These are phyloP conservation scores for Embiotoca jacksoni DNA, from an alignment of 2,113 vertebrate genomes.

Conservation along the genomic window DNA sequence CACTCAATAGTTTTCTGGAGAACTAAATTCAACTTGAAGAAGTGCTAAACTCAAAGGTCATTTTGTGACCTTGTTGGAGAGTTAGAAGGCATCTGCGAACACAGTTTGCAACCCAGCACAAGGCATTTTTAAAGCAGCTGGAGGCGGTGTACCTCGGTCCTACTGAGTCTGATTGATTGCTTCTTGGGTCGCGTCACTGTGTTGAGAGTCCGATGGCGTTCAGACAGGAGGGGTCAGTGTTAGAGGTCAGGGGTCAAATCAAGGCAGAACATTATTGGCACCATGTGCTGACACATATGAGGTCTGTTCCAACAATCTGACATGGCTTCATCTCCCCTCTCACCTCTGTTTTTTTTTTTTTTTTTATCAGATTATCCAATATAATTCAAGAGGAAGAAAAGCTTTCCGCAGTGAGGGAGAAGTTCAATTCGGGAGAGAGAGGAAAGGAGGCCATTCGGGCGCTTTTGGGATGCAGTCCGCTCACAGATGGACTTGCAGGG, in stretches of 20 bases:
- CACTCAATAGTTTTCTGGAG: not conserved
- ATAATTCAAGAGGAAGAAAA: not conserved
- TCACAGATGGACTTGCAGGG: constrained; percentile 66
- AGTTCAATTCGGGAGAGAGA: constrained; percentile 32
- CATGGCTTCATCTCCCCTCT: constrained; percentile 66
- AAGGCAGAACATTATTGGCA: constrained; percentile 70
- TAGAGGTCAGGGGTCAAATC: constrained; percentile 71
- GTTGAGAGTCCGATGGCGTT: constrained; percentile 67
- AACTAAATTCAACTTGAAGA: constrained; percentile 79
- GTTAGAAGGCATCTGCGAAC: constrained; percentile 65
- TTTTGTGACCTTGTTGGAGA: constrained; percentile 28
- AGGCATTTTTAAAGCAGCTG: constrained; percentile 23
- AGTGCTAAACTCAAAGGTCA: constrained; percentile 61
- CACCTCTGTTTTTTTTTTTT: not conserved
- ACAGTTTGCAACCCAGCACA: constrained; percentile 71
- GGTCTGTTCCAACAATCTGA: constrained; percentile 45
- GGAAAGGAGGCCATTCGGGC: constrained; percentile 73
- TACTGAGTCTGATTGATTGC: constrained; percentile 48
- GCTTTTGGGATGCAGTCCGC: constrained; percentile 60
- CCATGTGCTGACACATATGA: constrained; percentile 68
- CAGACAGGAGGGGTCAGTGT: constrained; percentile 66
- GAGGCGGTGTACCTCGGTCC: constrained; percentile 18
- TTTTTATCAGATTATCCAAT: constrained; percentile 6
- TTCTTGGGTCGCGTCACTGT: constrained; percentile 73
- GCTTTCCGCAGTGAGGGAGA: not conserved